A percentile compares a stretch with the other conserved stretches of the same genome.
phyloP scores from a whole-genome alignment of 2,888 invertebrate genomes.

The Phalera bucephala region DNA sequence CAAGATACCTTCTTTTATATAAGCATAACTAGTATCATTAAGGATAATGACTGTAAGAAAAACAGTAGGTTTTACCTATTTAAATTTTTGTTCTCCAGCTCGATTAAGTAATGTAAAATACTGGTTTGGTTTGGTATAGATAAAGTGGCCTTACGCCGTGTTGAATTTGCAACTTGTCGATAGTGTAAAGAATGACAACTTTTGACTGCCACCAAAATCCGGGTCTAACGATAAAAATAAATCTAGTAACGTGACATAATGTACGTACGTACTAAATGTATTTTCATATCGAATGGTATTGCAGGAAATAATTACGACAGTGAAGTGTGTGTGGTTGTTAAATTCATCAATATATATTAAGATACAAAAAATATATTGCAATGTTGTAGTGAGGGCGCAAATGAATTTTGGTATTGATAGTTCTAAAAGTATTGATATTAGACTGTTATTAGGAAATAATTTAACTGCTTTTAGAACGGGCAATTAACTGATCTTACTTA shows the following conservation, averaged over 20 bases:
- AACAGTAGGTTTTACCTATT: not conserved
- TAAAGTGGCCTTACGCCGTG: not conserved
- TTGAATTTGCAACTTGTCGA: conserved; percentile 8
- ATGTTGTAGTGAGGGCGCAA: no score
- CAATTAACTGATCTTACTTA: no score
- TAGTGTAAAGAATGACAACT: conserved; percentile 12
- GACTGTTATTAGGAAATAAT: not conserved
- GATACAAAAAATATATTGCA: no score
- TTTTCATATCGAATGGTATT: not conserved
- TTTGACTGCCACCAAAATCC: conserved; percentile 16
- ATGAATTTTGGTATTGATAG: no score
- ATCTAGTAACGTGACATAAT: conserved; percentile 2
- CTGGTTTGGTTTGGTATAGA: not conserved
- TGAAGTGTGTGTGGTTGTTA: no score
- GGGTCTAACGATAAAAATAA: conserved; percentile 12
- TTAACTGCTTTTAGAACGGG: no score
- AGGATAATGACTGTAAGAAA: no score
- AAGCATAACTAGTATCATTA: no score
- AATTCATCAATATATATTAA: no score
- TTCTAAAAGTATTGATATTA: no score
- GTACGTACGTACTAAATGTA: not conserved
- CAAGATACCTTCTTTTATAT: no score
- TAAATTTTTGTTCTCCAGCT: not conserved
- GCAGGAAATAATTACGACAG: not conserved
- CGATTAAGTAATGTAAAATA: not conserved